Conservation (phyloP, 2,113 vertebrate genomes). For the Stomatorhinus ivindoensis region DNA sequence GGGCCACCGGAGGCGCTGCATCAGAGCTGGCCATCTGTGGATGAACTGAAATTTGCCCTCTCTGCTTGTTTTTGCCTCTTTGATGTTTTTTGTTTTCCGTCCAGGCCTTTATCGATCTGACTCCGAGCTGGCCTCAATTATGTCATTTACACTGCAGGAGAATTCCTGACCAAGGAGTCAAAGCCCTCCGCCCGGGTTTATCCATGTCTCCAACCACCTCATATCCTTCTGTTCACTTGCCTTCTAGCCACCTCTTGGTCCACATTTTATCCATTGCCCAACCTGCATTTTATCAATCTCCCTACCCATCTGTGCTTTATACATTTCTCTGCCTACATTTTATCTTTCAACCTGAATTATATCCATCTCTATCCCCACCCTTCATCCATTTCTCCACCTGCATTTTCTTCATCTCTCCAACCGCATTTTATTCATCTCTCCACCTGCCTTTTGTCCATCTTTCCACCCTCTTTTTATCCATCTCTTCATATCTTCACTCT, state of each 20-base stretch:
- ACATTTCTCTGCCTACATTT: background rate
- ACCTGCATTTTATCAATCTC: background rate
- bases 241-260: background rate
- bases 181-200: background rate
- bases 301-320: background rate
- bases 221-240: background rate
- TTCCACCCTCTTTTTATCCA: background rate
- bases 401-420: too few relatives aligned
- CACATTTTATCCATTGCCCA: background rate
- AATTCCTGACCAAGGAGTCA: background rate
- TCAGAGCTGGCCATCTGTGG: background rate
- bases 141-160: background rate
- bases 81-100: background rate
- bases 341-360: background rate
- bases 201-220: background rate
- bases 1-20: background rate
- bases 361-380: background rate
- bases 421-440: too few relatives aligned
- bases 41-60: background rate
- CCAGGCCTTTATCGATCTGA: background rate
- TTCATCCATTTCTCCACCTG: background rate
- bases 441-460: background rate
- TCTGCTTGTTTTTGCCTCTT: background rate
- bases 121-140: background rate
- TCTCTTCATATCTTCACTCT: background rate